These are phyloP conservation scores for Drosophila sechellia DNA, from an alignment of 1,140 invertebrate species.

Conservation along the genomic window DNA sequence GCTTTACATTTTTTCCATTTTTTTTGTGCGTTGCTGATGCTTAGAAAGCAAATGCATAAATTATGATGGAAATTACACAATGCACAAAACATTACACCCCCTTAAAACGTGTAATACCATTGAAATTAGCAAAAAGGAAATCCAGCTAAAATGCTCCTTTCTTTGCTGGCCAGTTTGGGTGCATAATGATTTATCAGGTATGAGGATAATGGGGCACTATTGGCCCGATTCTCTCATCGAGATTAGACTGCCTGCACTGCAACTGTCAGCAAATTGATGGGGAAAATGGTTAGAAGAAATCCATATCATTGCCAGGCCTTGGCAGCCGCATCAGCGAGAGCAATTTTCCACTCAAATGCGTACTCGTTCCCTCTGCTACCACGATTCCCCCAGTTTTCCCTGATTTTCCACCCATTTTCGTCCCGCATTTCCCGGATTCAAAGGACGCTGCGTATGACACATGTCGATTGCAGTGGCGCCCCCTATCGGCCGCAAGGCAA, in stretches of 20 bases:
- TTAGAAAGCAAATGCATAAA: constrained; percentile 64
- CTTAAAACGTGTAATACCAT: constrained; percentile 43
- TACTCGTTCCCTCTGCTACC: not conserved
- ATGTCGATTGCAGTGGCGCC: constrained; percentile 71
- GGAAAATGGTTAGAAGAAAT: constrained; percentile 50
- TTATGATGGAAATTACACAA: constrained; percentile 54
- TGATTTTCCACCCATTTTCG: constrained; percentile 6
- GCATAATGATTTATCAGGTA: constrained; percentile 55
- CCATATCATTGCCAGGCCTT: constrained; percentile 59
- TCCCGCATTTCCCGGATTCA: constrained; percentile 15
- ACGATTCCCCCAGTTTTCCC: constrained; percentile 7
- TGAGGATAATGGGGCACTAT: constrained; percentile 14
- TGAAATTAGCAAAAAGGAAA: constrained; percentile 43
- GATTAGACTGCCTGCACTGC: constrained; percentile 55
- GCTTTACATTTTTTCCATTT: not conserved
- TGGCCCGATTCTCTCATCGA: constrained; percentile 15
- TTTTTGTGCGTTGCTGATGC: constrained; percentile 22
- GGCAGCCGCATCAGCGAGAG: constrained; percentile 56
- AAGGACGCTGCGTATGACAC: constrained; percentile 67
- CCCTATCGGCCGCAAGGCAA: constrained; percentile 40
- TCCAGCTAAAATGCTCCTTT: constrained; percentile 42
- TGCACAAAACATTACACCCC: constrained; percentile 9
- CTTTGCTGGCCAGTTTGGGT: constrained; percentile 2
- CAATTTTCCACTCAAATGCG: constrained; percentile 74
- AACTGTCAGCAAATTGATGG: constrained; percentile 73